A percentile compares a stretch with the other conserved stretches of the same genome.
Conservation (phyloP, 2,888 invertebrate genomes). For the Cerastis rubricosa region DNA sequence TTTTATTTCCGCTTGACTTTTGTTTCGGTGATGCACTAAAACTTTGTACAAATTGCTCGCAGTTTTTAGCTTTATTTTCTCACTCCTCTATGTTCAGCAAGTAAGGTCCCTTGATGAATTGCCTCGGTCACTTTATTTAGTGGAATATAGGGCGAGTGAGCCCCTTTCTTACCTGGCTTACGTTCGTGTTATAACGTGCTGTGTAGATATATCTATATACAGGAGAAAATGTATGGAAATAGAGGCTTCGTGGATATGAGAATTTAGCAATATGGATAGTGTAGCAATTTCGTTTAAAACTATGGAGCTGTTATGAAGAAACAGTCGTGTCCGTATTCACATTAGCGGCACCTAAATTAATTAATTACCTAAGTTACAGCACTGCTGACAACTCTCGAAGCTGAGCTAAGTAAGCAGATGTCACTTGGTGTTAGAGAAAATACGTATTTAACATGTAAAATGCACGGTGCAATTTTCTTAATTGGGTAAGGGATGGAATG, state of each 20-base stretch:
- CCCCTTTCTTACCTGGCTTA: slow-evolving; percentile 56
- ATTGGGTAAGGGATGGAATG: too few species aligned
- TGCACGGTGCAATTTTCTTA: background rate
- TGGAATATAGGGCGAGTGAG: slow-evolving; percentile 46
- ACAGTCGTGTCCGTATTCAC: background rate
- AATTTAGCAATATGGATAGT: background rate
- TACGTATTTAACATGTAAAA: background rate
- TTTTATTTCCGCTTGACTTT: background rate
- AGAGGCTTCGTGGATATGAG: background rate
- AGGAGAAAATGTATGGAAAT: slow-evolving; percentile 35
- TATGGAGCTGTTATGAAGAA: background rate
- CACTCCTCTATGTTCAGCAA: slow-evolving; percentile 21
- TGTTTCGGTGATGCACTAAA: background rate
- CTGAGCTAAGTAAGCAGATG: background rate
- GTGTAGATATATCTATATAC: background rate
- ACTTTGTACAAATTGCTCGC: background rate
- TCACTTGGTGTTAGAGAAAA: background rate
- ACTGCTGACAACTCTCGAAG: background rate
- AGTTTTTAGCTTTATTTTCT: slow-evolving; percentile 19
- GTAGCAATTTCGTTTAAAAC: slow-evolving; percentile 6
- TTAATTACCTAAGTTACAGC: background rate
- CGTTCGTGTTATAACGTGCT: slow-evolving; percentile 21
- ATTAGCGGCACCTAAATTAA: background rate
- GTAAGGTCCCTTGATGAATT: slow-evolving; percentile 66
- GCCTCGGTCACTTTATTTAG: slow-evolving; percentile 67